Evolutionary conservation across 2,113 vertebrate species (phyloP).

Genomic region (Pluvialis apricaria): DNA sequence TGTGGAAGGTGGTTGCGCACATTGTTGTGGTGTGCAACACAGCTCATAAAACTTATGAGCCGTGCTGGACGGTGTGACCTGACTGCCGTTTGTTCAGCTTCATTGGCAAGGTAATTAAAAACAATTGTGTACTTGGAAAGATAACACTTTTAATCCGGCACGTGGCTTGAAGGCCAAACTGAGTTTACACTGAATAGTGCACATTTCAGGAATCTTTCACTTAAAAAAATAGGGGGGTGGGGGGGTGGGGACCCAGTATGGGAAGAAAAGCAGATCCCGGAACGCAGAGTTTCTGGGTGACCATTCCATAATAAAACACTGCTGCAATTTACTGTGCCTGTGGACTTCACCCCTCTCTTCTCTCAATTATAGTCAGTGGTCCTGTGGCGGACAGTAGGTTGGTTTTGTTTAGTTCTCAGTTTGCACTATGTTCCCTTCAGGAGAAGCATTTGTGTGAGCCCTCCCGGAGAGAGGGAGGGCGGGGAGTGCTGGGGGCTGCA

Average conservation of each 20-base stretch:
- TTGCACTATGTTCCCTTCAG: not conserved
- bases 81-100: slow-evolving; percentile 56
- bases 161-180: not conserved
- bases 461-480: not conserved
- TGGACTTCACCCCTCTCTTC: not conserved
- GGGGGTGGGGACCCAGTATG: too few species aligned
- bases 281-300: not conserved
- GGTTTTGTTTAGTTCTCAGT: not conserved
- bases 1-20: slow-evolving; percentile 2
- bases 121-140: slow-evolving; percentile 33
- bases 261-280: not conserved
- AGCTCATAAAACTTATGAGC: slow-evolving; percentile 68
- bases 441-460: not conserved
- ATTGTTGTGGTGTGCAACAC: not conserved
- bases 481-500: accelerated
- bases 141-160: not conserved
- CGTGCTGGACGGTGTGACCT: slow-evolving; percentile 41
- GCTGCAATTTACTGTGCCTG: not conserved
- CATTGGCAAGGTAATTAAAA: slow-evolving; percentile 68
- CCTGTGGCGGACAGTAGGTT: not conserved
- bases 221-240: not conserved
- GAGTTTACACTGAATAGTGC: not conserved
- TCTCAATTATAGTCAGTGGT: not conserved
- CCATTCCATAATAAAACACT: not conserved
- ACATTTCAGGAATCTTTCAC: not conserved